phyloP scores from a whole-genome alignment of 2,797 vertebrate species.

The Pipistrellus pygmaeus region DNA sequence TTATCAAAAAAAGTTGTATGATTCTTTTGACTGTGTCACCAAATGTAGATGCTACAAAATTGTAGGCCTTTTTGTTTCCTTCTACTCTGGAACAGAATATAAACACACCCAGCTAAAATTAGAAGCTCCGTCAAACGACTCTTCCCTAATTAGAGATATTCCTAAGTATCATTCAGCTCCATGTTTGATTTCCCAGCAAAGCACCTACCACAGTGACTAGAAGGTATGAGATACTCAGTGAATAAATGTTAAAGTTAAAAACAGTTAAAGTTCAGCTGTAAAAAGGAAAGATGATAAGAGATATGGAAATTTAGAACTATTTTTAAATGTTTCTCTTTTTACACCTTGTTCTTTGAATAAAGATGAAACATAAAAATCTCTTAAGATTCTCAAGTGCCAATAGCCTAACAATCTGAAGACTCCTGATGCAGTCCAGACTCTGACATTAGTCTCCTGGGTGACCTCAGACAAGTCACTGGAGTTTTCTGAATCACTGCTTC shows the following conservation, averaged over 20 bases:
- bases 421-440: neutral
- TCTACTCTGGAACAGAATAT: neutral
- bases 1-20: neutral
- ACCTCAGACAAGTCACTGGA: conserved; percentile 42
- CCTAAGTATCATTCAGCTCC: neutral
- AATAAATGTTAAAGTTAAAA: neutral
- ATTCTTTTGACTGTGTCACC: neutral
- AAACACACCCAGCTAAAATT: neutral
- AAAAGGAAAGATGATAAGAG: neutral
- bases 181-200: conserved; percentile 41
- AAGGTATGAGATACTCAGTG: neutral
- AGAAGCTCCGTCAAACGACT: neutral
- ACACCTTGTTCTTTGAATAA: neutral
- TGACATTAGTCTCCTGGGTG: neutral
- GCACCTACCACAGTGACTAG: neutral
- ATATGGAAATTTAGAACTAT: neutral
- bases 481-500: conserved; percentile 54
- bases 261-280: neutral
- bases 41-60: conserved; percentile 11
- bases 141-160: neutral
- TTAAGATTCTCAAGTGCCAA: neutral
- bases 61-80: neutral
- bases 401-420: neutral
- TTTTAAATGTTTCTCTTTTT: conserved; percentile 33
- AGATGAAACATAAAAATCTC: conserved; percentile 27